A percentile compares a stretch with the other conserved stretches of the same genome.
Conservation (phyloP, 2,888 invertebrate genomes). For the Alloscopus bannaensis region DNA sequence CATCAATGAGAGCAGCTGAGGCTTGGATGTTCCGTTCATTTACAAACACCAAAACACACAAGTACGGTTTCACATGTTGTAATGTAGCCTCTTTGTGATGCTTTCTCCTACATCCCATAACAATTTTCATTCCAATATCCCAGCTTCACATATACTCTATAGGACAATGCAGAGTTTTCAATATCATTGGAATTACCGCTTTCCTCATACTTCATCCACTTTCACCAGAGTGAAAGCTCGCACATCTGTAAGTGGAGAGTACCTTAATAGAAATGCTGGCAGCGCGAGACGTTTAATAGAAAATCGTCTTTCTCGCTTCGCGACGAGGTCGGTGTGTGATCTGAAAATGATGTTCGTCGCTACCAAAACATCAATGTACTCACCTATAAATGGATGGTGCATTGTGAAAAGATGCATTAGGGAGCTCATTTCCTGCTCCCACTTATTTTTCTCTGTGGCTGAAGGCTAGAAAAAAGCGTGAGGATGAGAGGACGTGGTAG, state of each 20-base stretch:
- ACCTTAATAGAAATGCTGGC: conserved; percentile 2
- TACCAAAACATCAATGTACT: neutral
- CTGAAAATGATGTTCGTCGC: conserved; percentile 1
- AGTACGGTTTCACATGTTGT: too few relatives aligned
- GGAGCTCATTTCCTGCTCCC: neutral
- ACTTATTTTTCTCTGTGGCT: neutral
- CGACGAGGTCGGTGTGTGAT: too few relatives aligned
- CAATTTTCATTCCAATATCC: too few relatives aligned
- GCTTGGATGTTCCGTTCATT: too few relatives aligned
- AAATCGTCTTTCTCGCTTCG: conserved; percentile 4
- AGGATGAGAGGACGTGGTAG: too few relatives aligned
- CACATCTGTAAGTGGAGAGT: too few relatives aligned
- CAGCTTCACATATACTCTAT: too few relatives aligned
- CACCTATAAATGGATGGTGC: neutral
- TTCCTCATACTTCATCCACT: neutral
- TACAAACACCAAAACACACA: neutral
- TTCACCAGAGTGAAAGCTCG: neutral
- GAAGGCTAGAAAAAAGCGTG: neutral
- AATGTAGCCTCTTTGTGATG: too few relatives aligned
- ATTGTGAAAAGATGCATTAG: neutral
- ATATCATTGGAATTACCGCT: neutral
- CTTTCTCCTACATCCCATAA: too few relatives aligned
- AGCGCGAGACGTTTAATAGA: conserved; percentile 12
- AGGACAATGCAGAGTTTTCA: too few relatives aligned
- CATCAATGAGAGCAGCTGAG: conserved; percentile 20